Evolutionary conservation across 2,113 vertebrate genomes (phyloP).

Genomic region (Chloropsis hardwickii): DNA sequence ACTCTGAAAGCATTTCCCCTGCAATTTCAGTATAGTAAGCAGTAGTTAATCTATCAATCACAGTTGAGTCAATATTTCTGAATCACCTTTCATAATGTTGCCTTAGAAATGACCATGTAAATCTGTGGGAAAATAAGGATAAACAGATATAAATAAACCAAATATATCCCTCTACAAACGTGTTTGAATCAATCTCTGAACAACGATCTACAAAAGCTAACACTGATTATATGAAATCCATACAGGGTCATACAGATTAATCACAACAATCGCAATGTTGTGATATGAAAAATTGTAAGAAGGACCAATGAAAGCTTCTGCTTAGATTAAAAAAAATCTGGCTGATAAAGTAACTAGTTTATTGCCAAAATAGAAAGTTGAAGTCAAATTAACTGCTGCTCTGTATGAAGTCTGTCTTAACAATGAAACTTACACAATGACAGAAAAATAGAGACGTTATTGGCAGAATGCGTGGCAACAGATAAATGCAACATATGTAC

Average conservation of each 20-base stretch:
- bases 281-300: background rate
- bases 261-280: background rate
- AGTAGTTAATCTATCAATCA: background rate
- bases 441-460: background rate
- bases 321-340: background rate
- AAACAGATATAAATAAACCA: background rate
- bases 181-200: background rate
- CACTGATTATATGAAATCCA: background rate
- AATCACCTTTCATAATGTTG: background rate
- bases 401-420: background rate
- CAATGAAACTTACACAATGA: background rate
- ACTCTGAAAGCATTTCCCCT: background rate
- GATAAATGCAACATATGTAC: background rate
- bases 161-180: background rate
- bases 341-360: background rate
- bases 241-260: background rate
- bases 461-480: background rate
- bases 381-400: background rate
- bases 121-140: background rate
- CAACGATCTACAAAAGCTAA: background rate
- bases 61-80: background rate
- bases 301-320: background rate
- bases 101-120: background rate
- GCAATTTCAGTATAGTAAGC: background rate
- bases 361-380: background rate